phyloP scores from a whole-genome alignment of 2,888 invertebrate species.

The Meliscaeva auricollis region DNA sequence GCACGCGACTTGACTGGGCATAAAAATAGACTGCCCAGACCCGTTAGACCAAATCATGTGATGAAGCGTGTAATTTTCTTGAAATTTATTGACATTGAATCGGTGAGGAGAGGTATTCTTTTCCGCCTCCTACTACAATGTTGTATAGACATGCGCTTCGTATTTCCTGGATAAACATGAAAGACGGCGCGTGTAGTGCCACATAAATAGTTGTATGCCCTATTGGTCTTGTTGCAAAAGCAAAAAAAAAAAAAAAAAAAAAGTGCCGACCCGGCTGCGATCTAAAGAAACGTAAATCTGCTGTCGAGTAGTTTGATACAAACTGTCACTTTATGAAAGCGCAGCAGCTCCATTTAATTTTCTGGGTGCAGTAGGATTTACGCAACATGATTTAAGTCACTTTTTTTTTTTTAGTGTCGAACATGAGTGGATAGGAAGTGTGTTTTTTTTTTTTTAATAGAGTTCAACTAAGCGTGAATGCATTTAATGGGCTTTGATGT shows the following conservation, averaged over 20 bases:
- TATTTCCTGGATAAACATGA: slow-evolving; percentile 74
- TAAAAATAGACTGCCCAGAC: slow-evolving; percentile 57
- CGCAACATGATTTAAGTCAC: slow-evolving; percentile 66
- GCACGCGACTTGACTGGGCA: slow-evolving; percentile 48
- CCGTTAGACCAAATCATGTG: slow-evolving; percentile 56
- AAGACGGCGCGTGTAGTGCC: slow-evolving; percentile 52
- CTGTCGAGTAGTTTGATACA: slow-evolving; percentile 14
- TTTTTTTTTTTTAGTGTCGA: slow-evolving; percentile 42
- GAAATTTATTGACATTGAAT: slow-evolving; percentile 72
- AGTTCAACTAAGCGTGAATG: slow-evolving; percentile 11
- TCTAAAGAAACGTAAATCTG: slow-evolving; percentile 12
- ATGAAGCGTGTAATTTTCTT: slow-evolving; percentile 73
- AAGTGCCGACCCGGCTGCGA: not conserved
- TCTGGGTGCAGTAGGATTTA: slow-evolving; percentile 67
- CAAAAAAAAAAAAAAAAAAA: too few relatives aligned
- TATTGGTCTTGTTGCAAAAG: slow-evolving; percentile 32
- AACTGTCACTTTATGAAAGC: slow-evolving; percentile 37
- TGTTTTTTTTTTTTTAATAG: not conserved
- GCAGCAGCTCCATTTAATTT: not conserved
- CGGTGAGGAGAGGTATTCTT: slow-evolving; percentile 19
- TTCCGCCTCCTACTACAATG: not conserved
- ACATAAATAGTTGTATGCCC: slow-evolving; percentile 55
- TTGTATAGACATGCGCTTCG: slow-evolving; percentile 51
- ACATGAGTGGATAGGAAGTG: slow-evolving; percentile 17
- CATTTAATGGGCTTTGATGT: not conserved